phyloP scores from a whole-genome alignment of 2,797 vertebrate species.

The Tachyglossus aculeatus region DNA sequence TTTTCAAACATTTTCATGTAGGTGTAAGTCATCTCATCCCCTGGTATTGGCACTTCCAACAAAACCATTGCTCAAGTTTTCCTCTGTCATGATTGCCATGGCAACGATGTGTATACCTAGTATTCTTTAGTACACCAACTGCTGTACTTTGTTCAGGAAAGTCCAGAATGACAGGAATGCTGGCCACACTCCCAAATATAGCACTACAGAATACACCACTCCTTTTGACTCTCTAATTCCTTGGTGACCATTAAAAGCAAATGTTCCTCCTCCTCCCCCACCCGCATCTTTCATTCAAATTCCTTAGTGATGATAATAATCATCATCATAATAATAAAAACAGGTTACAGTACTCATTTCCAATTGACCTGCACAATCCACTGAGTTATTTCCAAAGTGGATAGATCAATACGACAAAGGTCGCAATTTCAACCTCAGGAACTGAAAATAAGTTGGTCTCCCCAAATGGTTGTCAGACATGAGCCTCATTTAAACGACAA shows the following conservation, averaged over 20 bases:
- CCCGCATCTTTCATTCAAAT: no score
- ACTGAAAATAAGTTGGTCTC: conserved; percentile 48
- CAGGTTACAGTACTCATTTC: no score
- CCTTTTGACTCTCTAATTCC: conserved; percentile 47
- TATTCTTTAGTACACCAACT: conserved; percentile 26
- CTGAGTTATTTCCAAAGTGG: conserved; percentile 31
- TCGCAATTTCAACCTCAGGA: conserved; percentile 32
- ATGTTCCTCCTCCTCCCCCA: conserved; percentile 42
- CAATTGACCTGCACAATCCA: no score
- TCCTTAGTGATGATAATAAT: no score
- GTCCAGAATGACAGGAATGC: conserved; percentile 46
- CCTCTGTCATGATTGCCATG: conserved; percentile 7
- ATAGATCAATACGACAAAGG: conserved; percentile 49
- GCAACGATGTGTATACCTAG: conserved; percentile 43
- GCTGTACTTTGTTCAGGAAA: conserved; percentile 40
- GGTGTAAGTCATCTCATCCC: conserved; percentile 38
- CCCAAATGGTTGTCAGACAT: conserved; percentile 10
- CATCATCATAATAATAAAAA: no score
- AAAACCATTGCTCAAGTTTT: conserved; percentile 33
- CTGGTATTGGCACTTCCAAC: conserved; percentile 10
- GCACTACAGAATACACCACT: conserved; percentile 34
- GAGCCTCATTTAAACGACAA: conserved; percentile 33
- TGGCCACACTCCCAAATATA: conserved; percentile 51
- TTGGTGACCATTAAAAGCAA: conserved; percentile 40
- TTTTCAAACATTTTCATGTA: conserved; percentile 10